Conservation (phyloP, 2,888 invertebrate genomes). For the Drosophila subsilvestris region DNA sequence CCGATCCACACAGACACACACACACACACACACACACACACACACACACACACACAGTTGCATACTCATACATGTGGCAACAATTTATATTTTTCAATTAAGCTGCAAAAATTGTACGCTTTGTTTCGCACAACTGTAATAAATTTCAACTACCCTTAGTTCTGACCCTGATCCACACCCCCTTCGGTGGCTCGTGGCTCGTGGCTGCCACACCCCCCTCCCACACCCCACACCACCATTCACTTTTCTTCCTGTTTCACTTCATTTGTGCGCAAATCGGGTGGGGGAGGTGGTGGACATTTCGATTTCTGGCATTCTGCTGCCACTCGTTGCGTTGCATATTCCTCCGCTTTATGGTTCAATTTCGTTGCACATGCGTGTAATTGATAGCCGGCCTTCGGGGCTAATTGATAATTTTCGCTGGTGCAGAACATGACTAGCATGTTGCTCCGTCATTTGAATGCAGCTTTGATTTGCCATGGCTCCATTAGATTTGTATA, state of each 20-base stretch:
- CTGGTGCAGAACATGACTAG: neutral
- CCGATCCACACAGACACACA: slow-evolving; percentile 33
- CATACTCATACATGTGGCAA: slow-evolving; percentile 14
- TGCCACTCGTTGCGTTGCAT: slow-evolving; percentile 31
- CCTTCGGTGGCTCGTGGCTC: no score
- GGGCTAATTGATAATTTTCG: slow-evolving; percentile 72
- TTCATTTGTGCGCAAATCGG: slow-evolving; percentile 65
- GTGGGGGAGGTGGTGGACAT: slow-evolving; percentile 50
- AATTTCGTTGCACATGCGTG: slow-evolving; percentile 64
- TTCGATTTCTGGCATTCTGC: slow-evolving; percentile 33
- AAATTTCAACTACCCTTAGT: slow-evolving; percentile 69
- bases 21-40: slow-evolving; percentile 6
- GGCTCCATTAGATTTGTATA: no score
- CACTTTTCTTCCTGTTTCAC: slow-evolving; percentile 49
- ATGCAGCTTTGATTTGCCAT: no score
- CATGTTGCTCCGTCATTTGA: neutral
- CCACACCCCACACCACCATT: slow-evolving; percentile 2
- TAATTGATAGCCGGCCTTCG: slow-evolving; percentile 72
- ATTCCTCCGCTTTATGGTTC: slow-evolving; percentile 68
- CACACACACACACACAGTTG: slow-evolving; percentile 17
- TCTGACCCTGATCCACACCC: neutral
- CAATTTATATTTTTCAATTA: slow-evolving; percentile 82
- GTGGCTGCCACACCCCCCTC: neutral
- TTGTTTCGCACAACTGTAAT: slow-evolving; percentile 75
- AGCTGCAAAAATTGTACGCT: slow-evolving; percentile 73